A percentile compares a stretch with the other conserved stretches of the same genome.
Evolutionary conservation across 2,113 vertebrate species (phyloP).

Genomic region (Siphamia tubifer): DNA sequence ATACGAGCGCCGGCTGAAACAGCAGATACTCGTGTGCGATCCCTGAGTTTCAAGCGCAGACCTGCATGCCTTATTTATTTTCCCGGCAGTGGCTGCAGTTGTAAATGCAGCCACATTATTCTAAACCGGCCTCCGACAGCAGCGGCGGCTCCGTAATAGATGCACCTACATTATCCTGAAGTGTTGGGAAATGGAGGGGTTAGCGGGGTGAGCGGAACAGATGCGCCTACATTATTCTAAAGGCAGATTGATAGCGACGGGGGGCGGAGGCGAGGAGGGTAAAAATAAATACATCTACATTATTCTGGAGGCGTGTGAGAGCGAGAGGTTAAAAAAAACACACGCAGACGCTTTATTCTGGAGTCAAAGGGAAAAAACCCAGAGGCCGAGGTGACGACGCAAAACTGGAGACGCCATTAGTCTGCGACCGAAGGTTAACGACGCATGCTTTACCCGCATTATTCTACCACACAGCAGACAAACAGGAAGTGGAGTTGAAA

Average conservation of each 20-base stretch:
- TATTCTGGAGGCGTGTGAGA: slow-evolving; percentile 39
- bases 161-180: slow-evolving; percentile 64
- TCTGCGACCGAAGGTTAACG: too few relatives aligned
- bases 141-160: slow-evolving; percentile 50
- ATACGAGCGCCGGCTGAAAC: too few relatives aligned
- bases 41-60: neutral
- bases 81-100: neutral
- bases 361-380: slow-evolving; percentile 19
- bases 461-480: too few relatives aligned
- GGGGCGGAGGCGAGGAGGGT: slow-evolving; percentile 6
- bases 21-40: too few relatives aligned
- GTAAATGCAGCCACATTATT: slow-evolving; percentile 50
- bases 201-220: slow-evolving; percentile 43
- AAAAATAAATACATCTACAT: slow-evolving; percentile 54
- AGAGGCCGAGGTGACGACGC: slow-evolving; percentile 54
- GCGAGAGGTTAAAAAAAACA: slow-evolving; percentile 47
- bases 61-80: neutral
- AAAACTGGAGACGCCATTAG: slow-evolving; percentile 40
- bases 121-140: slow-evolving; percentile 10
- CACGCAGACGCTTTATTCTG: slow-evolving; percentile 49
- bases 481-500: too few relatives aligned
- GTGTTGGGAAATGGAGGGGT: slow-evolving; percentile 56
- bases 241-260: slow-evolving; percentile 39
- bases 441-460: too few relatives aligned
- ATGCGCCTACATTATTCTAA: slow-evolving; percentile 55